Conservation (phyloP, 2,113 vertebrate genomes). For the Myrmophylax atrothorax region DNA sequence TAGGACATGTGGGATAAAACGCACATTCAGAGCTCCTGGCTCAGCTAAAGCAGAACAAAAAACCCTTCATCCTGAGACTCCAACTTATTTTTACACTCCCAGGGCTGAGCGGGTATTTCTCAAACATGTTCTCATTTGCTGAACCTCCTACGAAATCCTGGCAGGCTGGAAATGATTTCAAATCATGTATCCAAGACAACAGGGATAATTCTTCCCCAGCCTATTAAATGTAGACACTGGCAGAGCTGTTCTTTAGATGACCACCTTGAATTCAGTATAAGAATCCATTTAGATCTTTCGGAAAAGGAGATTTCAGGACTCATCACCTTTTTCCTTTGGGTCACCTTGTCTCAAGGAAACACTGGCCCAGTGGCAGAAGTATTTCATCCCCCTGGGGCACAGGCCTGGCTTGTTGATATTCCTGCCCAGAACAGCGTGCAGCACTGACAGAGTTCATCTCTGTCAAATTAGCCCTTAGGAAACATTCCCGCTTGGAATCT, state of each 20-base stretch:
- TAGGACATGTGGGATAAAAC: background rate
- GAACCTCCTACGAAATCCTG: background rate
- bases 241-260: background rate
- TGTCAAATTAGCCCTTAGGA: slow-evolving; percentile 29
- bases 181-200: slow-evolving; percentile 60
- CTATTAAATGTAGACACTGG: background rate
- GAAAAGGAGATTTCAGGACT: background rate
- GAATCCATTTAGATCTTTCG: background rate
- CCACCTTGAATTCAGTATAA: background rate
- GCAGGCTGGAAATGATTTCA: background rate
- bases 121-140: background rate
- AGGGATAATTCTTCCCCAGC: background rate
- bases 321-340: background rate
- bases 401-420: background rate
- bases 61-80: background rate
- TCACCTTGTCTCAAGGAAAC: slow-evolving; percentile 32
- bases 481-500: background rate
- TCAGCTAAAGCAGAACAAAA: background rate
- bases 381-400: background rate
- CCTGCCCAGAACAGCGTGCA: slow-evolving; percentile 32
- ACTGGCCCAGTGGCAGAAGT: background rate
- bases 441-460: background rate
- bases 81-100: slow-evolving; percentile 1
- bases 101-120: background rate
- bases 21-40: background rate